Percentiles rank a stretch among this genome's conserved stretches.
Conservation (phyloP, 2,888 invertebrate genomes). For the Himalopsyche anomala region DNA sequence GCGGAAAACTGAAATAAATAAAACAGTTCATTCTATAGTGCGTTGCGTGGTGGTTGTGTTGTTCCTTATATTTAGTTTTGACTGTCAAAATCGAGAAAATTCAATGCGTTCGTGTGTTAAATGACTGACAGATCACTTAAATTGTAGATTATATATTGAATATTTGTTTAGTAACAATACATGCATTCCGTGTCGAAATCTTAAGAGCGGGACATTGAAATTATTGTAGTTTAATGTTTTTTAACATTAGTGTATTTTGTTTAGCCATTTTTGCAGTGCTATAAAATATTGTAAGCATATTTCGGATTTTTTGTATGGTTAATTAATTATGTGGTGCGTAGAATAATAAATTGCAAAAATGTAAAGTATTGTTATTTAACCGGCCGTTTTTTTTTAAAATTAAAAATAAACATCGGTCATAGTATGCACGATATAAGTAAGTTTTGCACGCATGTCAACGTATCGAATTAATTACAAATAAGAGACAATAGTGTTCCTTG, state of each 20-base stretch:
- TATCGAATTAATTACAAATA: background rate
- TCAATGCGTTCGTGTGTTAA: conserved; percentile 12
- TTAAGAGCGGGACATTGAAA: background rate
- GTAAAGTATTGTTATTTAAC: background rate
- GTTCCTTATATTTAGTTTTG: conserved; percentile 14
- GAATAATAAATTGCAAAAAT: background rate
- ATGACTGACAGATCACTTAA: background rate
- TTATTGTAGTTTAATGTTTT: conserved; percentile 34
- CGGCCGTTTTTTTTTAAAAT: background rate
- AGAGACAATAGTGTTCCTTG: background rate
- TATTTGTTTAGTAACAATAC: background rate
- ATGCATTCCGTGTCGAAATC: background rate
- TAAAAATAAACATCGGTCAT: background rate
- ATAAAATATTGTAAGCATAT: background rate
- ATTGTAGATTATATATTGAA: background rate
- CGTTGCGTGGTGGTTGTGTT: background rate
- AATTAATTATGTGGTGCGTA: background rate
- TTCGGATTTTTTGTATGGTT: background rate
- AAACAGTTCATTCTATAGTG: conserved; percentile 5
- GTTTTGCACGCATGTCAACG: background rate
- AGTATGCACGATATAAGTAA: background rate
- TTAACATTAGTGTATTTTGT: background rate
- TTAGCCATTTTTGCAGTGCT: conserved; percentile 5
- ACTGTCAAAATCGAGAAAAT: conserved; percentile 59
- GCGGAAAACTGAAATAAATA: conserved; percentile 7